These are phyloP conservation scores for Myiozetetes cayanensis DNA, from an alignment of 2,113 vertebrate species.

Conservation along the genomic window DNA sequence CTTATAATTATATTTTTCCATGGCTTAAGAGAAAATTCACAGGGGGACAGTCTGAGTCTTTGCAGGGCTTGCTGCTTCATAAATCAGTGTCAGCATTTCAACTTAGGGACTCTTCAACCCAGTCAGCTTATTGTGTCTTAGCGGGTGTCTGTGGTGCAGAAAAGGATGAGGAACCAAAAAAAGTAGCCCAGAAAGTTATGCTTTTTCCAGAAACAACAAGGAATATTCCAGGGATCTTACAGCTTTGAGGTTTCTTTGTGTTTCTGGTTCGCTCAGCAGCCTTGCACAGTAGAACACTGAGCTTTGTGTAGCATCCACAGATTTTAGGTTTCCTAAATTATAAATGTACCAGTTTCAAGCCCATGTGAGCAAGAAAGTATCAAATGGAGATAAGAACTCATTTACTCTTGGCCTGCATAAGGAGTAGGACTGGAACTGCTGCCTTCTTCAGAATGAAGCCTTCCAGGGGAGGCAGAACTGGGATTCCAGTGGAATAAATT, in stretches of 20 bases:
- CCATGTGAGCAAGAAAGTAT: neutral
- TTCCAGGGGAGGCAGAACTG: neutral
- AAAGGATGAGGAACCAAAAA: neutral
- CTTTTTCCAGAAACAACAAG: neutral
- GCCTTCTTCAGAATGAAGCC: neutral
- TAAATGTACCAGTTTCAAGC: neutral
- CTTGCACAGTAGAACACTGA: neutral
- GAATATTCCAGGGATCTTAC: neutral
- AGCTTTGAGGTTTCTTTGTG: neutral
- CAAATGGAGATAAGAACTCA: neutral
- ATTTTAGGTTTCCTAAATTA: neutral
- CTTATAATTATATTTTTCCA: constrained; percentile 41
- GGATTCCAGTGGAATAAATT: neutral
- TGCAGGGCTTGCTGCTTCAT: constrained; percentile 12
- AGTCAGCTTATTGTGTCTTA: neutral
- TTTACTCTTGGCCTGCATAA: rapidly evolving
- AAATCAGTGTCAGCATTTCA: constrained; percentile 19
- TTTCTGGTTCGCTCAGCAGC: neutral
- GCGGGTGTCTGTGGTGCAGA: neutral
- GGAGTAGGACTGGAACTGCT: neutral
- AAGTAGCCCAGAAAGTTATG: neutral
- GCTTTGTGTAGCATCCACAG: neutral
- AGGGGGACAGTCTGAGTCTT: neutral
- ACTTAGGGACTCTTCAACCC: neutral
- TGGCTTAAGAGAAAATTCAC: constrained; percentile 28